Evolutionary conservation across 1,140 invertebrate species (phyloP).

Genomic region (Diploscapter pachys): DNA sequence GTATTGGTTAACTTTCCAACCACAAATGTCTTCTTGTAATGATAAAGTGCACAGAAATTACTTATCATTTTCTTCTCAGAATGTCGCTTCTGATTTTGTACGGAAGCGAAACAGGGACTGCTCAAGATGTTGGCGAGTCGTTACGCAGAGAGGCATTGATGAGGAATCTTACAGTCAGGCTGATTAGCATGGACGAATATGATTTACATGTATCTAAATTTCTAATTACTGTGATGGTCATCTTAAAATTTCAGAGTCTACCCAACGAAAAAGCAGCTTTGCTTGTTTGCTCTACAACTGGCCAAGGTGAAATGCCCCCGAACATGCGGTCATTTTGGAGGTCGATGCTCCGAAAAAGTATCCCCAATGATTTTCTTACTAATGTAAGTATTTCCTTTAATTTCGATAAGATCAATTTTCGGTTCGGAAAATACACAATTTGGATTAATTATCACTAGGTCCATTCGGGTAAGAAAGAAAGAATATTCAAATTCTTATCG

Average conservation of each 20-base stretch:
- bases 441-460: not conserved
- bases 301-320: constrained; percentile 90
- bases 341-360: constrained; percentile 73
- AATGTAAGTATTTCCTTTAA: constrained; percentile 42
- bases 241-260: constrained; percentile 61
- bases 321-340: constrained; percentile 94
- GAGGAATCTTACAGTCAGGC: constrained; percentile 60
- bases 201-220: constrained; percentile 63
- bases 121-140: constrained; percentile 85
- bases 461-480: not conserved
- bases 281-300: constrained; percentile 88
- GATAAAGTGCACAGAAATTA: too few relatives aligned
- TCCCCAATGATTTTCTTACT: constrained; percentile 68
- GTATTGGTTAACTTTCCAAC: too few relatives aligned
- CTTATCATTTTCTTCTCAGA: too few relatives aligned
- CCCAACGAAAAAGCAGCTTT: constrained; percentile 73
- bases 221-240: not conserved
- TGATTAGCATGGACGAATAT: constrained; percentile 75
- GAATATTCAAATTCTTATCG: not conserved
- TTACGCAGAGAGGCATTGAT: constrained; percentile 78
- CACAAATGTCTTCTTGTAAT: too few relatives aligned
- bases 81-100: constrained; percentile 27
- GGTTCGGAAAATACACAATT: too few relatives aligned
- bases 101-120: constrained; percentile 84
- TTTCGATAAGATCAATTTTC: constrained; percentile 7